Evolutionary conservation across 2,113 vertebrate species (phyloP).

Genomic region (Protomyctophum bolini): DNA sequence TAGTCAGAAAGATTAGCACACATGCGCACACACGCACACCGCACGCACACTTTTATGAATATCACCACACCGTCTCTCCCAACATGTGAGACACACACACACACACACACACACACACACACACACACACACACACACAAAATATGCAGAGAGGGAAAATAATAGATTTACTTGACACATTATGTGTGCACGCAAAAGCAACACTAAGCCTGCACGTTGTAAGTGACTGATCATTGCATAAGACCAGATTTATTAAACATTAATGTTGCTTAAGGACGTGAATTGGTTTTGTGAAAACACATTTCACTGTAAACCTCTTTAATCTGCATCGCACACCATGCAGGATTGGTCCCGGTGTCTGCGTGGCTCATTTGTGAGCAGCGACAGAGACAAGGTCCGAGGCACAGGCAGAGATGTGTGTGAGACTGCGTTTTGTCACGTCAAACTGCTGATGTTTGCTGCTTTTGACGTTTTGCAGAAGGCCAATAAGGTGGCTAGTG

Average conservation of each 20-base stretch:
- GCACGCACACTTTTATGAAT: too few species aligned
- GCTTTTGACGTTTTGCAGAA: slow-evolving; percentile 20
- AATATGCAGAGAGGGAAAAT: background rate
- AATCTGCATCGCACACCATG: slow-evolving; percentile 19
- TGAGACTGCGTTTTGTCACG: slow-evolving; percentile 1
- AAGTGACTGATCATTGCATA: slow-evolving; percentile 35
- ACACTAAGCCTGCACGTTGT: background rate
- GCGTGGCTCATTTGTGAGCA: background rate
- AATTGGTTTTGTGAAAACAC: slow-evolving; percentile 35
- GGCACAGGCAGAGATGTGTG: slow-evolving; percentile 30
- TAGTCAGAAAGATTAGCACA: too few species aligned
- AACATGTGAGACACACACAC: background rate
- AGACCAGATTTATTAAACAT: slow-evolving; percentile 49
- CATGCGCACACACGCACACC: too few species aligned
- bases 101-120: slow-evolving; percentile 1
- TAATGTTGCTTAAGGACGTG: slow-evolving; percentile 36
- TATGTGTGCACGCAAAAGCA: background rate
- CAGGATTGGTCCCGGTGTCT: background rate
- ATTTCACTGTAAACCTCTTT: slow-evolving; percentile 34
- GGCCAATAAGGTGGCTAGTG: background rate
- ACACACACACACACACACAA: background rate
- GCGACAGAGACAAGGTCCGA: slow-evolving; percentile 35
- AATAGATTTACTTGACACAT: slow-evolving; percentile 22
- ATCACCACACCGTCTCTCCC: too few species aligned
- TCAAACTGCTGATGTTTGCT: slow-evolving; percentile 29